These are phyloP conservation scores for Ommatoiulus sabulosus DNA, from an alignment of 2,888 invertebrate species.

Conservation along the genomic window DNA sequence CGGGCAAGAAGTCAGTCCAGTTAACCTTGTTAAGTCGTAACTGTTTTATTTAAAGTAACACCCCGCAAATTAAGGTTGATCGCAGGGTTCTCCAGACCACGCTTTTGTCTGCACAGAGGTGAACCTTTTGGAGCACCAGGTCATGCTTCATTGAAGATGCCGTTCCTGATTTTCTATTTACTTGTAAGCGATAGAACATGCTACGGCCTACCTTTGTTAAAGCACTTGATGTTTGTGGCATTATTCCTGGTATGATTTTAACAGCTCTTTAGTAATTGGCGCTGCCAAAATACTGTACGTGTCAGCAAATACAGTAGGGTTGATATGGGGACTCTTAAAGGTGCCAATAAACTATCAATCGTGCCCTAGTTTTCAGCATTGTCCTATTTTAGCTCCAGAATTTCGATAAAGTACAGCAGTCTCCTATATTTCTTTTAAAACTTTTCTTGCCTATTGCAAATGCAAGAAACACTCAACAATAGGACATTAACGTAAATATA, in stretches of 20 bases:
- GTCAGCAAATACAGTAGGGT: background rate
- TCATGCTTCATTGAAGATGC: background rate
- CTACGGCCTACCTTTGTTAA: background rate
- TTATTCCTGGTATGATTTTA: background rate
- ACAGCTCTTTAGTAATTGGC: background rate
- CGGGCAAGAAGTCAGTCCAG: background rate
- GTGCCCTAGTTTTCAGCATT: too few relatives aligned
- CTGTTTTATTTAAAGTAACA: background rate
- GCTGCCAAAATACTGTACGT: background rate
- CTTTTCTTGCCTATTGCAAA: too few relatives aligned
- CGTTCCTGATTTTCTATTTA: background rate
- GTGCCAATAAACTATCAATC: background rate
- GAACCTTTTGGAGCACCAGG: conserved; percentile 2
- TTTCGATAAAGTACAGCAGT: too few relatives aligned
- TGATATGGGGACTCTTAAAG: background rate
- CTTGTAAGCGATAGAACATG: background rate
- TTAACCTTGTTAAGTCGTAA: background rate
- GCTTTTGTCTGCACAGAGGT: background rate
- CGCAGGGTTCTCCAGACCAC: background rate
- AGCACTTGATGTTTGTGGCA: background rate
- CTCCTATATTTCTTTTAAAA: too few relatives aligned
- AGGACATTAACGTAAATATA: too few relatives aligned
- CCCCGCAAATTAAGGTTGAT: background rate
- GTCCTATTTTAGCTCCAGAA: too few relatives aligned
- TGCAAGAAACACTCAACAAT: too few relatives aligned